phyloP scores from a whole-genome alignment of 2,797 vertebrate genomes.

The Babyrousa celebensis region DNA sequence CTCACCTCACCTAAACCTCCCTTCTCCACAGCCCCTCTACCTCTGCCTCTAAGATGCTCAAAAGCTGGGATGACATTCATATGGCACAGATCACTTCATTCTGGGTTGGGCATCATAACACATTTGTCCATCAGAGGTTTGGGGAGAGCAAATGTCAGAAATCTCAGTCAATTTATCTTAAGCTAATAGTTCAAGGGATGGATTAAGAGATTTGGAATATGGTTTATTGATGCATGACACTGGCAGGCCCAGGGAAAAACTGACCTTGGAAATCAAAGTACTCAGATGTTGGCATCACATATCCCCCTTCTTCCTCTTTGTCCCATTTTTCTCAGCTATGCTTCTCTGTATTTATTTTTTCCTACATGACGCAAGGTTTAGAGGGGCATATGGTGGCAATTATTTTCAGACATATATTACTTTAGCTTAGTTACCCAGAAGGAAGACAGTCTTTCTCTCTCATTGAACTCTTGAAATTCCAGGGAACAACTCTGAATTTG shows the following conservation, averaged over 20 bases:
- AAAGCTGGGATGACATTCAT: background rate
- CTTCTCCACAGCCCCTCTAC: background rate
- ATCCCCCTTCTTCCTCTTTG: background rate
- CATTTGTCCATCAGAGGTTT: background rate
- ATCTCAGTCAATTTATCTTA: background rate
- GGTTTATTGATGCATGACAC: background rate
- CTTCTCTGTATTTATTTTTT: background rate
- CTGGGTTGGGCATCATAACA: background rate
- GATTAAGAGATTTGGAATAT: background rate
- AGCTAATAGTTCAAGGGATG: background rate
- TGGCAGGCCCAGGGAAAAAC: background rate
- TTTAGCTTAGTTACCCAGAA: background rate
- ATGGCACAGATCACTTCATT: background rate
- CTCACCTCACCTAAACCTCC: background rate
- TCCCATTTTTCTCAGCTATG: background rate
- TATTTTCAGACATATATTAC: background rate
- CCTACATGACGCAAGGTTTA: background rate
- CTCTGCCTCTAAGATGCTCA: background rate
- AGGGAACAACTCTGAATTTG: background rate
- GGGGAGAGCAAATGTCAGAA: background rate
- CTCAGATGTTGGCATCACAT: background rate
- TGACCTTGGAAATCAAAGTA: background rate
- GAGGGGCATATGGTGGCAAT: background rate
- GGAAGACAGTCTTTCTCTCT: background rate
- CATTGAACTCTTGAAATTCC: background rate